Base-by-base conservation (phyloP, 2,888 invertebrate genomes). In the Bedellia somnulentella region DNA sequence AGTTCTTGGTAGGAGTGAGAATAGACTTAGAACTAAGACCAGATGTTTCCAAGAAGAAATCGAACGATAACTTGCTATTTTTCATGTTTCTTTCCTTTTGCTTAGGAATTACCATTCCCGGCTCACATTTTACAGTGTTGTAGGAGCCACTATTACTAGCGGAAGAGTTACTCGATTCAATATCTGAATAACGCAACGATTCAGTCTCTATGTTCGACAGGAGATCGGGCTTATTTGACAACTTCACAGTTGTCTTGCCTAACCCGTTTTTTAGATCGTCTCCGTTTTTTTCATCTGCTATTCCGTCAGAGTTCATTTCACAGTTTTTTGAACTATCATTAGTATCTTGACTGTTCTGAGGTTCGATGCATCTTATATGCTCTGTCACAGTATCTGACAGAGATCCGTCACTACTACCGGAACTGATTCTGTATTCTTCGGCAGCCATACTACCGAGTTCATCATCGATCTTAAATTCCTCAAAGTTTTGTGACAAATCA, bases 11-110 rank as follows among this genome's bases (percentile, higher is more conserved):
- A 16, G 68, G 62, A 6, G 85, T 83, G 43, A 85, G 73, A 46
- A 89, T 85, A 25, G 87, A 86, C 61, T 89, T 89, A 39, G 87
- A 86, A 60, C 87, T 88, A 36, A 89, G 78, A 31, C 89, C 89
- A 30, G 88, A 88, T 12, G 85, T 83, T 57, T 89, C 89, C 29
- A 89, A 63, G 52, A 89, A 89, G 52, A 85, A 82, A 57, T 89
- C 88, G 46, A 88, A 89, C 12, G 79, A 57, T 18, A 71, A 66
- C 53, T 51, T 79, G 39, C 48, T 56, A 13, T 49, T 40, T 34
- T 61, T 61, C 21, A 51, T 52, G 35, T 56, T 50, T n/a, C n/a
- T n/a, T n/a, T n/a, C n/a, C 40, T 57, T 52, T 14, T 24, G 24
- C 4, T 15, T 25, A 13, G 45, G 47, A 23, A 58, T 45, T 31